Conservation (phyloP, 2,797 vertebrate genomes). For the Scleropages formosus region DNA sequence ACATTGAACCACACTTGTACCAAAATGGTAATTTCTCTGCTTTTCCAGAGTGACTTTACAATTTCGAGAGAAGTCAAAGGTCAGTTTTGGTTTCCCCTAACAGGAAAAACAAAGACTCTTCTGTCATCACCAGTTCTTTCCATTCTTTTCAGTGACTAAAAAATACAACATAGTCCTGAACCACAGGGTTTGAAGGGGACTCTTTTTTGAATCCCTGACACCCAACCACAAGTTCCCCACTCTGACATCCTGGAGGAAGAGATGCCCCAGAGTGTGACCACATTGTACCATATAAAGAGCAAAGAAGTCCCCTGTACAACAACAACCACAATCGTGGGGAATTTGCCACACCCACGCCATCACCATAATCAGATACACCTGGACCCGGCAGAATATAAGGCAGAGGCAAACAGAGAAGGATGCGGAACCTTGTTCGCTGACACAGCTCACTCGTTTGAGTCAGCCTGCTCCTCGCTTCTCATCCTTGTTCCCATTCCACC, state of each 20-base stretch:
- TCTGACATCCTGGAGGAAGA: conserved; percentile 39
- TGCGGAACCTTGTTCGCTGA: too few relatives aligned
- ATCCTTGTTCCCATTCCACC: too few relatives aligned
- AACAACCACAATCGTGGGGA: conserved; percentile 45
- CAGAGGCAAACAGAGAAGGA: too few relatives aligned
- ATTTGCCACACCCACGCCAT: too few relatives aligned
- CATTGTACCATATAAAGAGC: conserved; percentile 44
- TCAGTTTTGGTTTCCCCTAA: neutral
- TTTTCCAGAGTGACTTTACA: neutral
- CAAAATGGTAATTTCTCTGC: neutral
- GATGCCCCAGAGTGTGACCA: conserved; percentile 36
- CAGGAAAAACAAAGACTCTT: neutral
- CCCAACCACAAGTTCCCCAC: neutral
- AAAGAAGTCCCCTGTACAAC: conserved; percentile 37
- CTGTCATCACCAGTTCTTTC: neutral
- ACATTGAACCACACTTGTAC: neutral
- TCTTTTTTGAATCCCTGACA: too few relatives aligned
- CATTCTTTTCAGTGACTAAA: neutral
- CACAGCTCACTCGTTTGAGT: too few relatives aligned
- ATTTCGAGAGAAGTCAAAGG: neutral
- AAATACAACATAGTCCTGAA: too few relatives aligned
- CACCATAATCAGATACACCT: too few relatives aligned
- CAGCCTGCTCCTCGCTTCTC: too few relatives aligned
- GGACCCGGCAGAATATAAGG: too few relatives aligned
- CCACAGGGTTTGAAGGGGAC: too few relatives aligned